Conservation (phyloP, 2,113 vertebrate species). For the Eudyptes chrysolophus region DNA sequence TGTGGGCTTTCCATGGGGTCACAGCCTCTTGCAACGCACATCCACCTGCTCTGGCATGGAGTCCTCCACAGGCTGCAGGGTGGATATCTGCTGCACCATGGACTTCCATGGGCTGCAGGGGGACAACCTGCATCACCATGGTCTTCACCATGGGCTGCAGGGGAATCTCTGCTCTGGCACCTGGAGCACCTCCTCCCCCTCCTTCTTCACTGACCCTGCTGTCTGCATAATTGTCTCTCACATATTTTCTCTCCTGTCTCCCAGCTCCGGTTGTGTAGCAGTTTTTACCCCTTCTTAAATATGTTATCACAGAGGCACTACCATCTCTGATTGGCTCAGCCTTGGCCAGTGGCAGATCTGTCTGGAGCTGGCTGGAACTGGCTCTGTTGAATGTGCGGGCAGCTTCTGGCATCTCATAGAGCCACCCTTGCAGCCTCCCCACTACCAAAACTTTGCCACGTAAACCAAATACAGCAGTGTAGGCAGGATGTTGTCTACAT, state of each 20-base stretch:
- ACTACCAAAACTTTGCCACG: neutral
- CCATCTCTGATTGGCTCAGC: neutral
- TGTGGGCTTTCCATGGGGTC: neutral
- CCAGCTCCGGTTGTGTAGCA: neutral
- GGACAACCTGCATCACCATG: neutral
- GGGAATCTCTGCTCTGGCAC: neutral
- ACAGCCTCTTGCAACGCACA: neutral
- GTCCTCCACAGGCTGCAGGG: neutral
- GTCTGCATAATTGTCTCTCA: neutral
- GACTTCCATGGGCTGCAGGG: neutral
- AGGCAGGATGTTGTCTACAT: neutral
- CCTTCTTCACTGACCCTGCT: neutral
- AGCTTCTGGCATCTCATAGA: neutral
- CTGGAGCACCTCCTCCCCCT: neutral
- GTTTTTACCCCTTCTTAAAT: neutral
- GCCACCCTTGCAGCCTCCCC: neutral
- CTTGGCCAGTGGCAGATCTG: neutral
- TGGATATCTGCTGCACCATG: no score
- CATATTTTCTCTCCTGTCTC: neutral
- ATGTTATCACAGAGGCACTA: neutral
- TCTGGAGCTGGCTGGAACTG: neutral
- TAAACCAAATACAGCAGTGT: neutral
- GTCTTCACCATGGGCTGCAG: neutral
- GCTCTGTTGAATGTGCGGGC: neutral
- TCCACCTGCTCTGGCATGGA: neutral